phyloP scores from a whole-genome alignment of 1,140 invertebrate species.

The Tetranychus urticae region DNA sequence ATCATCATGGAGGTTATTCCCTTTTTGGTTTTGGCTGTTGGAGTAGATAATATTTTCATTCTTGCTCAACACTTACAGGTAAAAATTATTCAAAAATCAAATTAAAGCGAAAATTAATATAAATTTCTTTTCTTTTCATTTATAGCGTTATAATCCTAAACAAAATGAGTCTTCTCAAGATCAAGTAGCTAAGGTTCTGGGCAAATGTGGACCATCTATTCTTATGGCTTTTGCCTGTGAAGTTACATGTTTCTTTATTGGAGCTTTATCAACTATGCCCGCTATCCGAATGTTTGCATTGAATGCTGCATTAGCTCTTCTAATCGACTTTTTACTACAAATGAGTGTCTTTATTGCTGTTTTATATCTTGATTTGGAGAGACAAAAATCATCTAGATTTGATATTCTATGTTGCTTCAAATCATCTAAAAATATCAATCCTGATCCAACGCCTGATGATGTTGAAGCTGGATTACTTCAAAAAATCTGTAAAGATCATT shows the following conservation, averaged over 20 bases:
- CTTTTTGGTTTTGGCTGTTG: constrained; percentile 71
- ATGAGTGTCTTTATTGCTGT: constrained; percentile 86
- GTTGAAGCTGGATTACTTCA: constrained; percentile 46
- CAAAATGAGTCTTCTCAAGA: constrained; percentile 23
- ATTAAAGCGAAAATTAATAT: too few species aligned
- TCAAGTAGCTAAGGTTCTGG: constrained; percentile 54
- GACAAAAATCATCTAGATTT: constrained; percentile 33
- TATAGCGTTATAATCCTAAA: background rate
- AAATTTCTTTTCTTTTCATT: too few species aligned
- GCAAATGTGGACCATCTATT: constrained; percentile 63
- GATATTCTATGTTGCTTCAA: constrained; percentile 9
- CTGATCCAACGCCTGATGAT: constrained; percentile 13
- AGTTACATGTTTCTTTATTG: constrained; percentile 61
- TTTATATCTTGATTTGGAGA: constrained; percentile 55
- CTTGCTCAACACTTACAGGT: constrained; percentile 44
- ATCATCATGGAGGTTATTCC: constrained; percentile 83
- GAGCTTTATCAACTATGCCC: constrained; percentile 82
- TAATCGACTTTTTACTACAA: constrained; percentile 88
- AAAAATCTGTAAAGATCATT: constrained; percentile 56
- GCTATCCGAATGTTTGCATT: constrained; percentile 87
- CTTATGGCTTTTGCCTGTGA: constrained; percentile 59
- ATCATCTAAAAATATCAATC: background rate
- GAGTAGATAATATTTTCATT: constrained; percentile 87
- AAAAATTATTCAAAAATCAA: too few species aligned
- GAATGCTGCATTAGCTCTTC: constrained; percentile 82